Conservation (phyloP, 2,797 vertebrate genomes). For the Ctenopoma multispine region DNA sequence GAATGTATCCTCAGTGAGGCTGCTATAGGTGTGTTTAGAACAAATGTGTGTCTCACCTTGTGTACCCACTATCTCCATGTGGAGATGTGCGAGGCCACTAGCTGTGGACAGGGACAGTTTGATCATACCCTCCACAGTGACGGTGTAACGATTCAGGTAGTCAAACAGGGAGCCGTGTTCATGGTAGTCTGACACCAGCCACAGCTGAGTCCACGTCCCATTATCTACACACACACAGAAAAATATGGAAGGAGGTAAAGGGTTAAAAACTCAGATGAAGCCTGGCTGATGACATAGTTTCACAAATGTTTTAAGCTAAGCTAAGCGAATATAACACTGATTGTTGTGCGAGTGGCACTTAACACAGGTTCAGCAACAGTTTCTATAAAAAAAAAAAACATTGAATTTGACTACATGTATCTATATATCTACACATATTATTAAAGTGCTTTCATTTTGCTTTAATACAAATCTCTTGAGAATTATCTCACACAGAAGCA, state of each 20-base stretch:
- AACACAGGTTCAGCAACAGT: neutral
- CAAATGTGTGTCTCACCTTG: constrained; percentile 86
- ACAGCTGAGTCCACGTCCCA: constrained; percentile 97
- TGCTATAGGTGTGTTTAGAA: neutral
- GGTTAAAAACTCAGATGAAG: neutral
- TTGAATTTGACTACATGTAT: no score
- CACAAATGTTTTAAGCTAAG: neutral
- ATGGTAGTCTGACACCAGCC: constrained; percentile 97
- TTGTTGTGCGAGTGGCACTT: neutral
- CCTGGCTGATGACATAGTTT: no score
- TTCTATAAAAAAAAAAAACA: neutral
- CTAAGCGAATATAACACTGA: neutral
- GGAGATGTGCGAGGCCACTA: constrained; percentile 95
- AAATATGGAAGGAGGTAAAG: neutral
- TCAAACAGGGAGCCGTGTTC: constrained; percentile 97
- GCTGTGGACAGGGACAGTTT: constrained; percentile 95
- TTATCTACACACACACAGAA: constrained; percentile 85
- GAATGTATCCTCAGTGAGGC: neutral
- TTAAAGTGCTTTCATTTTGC: no score
- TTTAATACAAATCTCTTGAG: no score
- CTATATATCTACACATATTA: no score
- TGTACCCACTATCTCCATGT: constrained; percentile 99
- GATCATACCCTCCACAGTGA: constrained; percentile 98
- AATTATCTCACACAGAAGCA: no score
- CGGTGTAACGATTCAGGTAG: constrained; percentile 96